Percentiles rank a stretch among this genome's conserved stretches.
These are phyloP conservation scores for Protodeltote pygarga DNA, from an alignment of 2,888 invertebrate species.

Conservation along the genomic window DNA sequence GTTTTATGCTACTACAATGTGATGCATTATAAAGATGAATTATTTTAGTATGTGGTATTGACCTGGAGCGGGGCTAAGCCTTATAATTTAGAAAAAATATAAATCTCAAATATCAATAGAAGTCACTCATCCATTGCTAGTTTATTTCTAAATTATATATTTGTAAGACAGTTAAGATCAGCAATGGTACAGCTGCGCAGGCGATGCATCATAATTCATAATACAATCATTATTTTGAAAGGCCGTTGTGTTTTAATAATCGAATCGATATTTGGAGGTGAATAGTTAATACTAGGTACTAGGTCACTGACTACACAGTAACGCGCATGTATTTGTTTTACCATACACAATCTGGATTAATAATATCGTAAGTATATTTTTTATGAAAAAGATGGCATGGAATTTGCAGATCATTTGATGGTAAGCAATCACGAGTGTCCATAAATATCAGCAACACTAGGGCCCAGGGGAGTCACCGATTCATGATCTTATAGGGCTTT, in stretches of 20 bases:
- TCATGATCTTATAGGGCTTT: too few relatives aligned
- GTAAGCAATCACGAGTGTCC: too few relatives aligned
- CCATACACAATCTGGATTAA: background rate
- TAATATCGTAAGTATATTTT: background rate
- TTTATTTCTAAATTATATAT: background rate
- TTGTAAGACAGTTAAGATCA: too few relatives aligned
- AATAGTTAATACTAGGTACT: conserved; percentile 7
- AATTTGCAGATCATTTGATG: too few relatives aligned
- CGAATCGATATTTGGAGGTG: conserved; percentile 33
- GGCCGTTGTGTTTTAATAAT: background rate
- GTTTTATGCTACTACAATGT: conserved; percentile 12
- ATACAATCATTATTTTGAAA: background rate
- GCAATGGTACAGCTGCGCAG: conserved; percentile 5
- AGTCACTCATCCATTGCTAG: background rate
- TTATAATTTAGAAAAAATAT: conserved; percentile 4
- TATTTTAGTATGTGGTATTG: conserved; percentile 31
- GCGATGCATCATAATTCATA: conserved; percentile 2
- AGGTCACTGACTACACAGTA: conserved; percentile 22
- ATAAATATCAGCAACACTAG: too few relatives aligned
- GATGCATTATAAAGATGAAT: conserved; percentile 8
- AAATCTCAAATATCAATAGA: background rate
- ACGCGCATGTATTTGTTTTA: background rate
- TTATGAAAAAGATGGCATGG: too few relatives aligned
- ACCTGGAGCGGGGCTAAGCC: background rate
- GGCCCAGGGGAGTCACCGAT: too few relatives aligned